Evolutionary conservation across 2,797 vertebrate species (phyloP).

Genomic region (Melanotaenia boesemani): DNA sequence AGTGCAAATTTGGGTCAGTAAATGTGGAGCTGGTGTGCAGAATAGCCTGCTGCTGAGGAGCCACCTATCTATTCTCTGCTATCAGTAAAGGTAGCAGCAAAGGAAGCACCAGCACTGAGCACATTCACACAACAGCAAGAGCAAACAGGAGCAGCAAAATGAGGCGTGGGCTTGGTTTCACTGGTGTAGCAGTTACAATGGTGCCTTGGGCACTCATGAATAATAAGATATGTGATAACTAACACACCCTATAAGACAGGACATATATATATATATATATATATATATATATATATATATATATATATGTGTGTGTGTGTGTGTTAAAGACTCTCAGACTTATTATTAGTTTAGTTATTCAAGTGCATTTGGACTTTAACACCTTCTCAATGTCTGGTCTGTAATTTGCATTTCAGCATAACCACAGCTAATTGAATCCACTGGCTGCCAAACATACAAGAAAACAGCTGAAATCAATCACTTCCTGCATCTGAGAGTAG

Average conservation of each 20-base stretch:
- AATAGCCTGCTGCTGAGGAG: conserved; percentile 40
- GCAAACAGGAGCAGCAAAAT: conserved; percentile 66
- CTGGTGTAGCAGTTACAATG: conserved; percentile 67
- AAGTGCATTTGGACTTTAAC: conserved; percentile 57
- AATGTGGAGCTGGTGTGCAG: conserved; percentile 52
- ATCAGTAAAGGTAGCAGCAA: conserved; percentile 51
- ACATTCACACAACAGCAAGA: conserved; percentile 64
- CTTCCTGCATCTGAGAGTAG: conserved; percentile 32
- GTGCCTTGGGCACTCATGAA: conserved; percentile 70
- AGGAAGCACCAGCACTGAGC: conserved; percentile 41
- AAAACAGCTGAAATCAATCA: conserved; percentile 41
- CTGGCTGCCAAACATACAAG: conserved; percentile 27
- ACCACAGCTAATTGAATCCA: conserved; percentile 33
- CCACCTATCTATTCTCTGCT: conserved; percentile 47
- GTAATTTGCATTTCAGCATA: conserved; percentile 60
- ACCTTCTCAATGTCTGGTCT: conserved; percentile 45
- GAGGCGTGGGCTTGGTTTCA: conserved; percentile 74
- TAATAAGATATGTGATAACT: conserved; percentile 74
- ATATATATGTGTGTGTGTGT: no score
- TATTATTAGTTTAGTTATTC: conserved; percentile 40
- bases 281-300: conserved; percentile 5
- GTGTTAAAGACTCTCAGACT: conserved; percentile 54
- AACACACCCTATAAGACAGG: conserved; percentile 56
- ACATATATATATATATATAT: conserved; percentile 16
- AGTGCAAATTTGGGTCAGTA: conserved; percentile 70